Evolutionary conservation across 1,140 invertebrate genomes (phyloP), one percentile per base, ranked within the genome.

Genomic region (Fopius arisanus): DNA sequence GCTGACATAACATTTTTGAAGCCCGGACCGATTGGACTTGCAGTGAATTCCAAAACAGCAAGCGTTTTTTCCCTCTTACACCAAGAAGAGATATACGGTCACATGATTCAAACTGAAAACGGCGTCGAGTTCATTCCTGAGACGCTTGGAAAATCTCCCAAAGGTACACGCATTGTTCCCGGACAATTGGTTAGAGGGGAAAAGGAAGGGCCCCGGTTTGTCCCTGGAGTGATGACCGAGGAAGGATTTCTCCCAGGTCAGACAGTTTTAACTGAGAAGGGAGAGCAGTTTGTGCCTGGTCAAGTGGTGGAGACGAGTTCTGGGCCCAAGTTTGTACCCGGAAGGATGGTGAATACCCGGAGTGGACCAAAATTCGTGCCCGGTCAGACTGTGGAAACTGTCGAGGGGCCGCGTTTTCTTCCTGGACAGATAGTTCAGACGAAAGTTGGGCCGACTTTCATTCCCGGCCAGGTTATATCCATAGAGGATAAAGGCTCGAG

Each of bases 361-460:
- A 89, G 88, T 40, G 93, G 92, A 26, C 87, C 90, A 0, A 93
- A 93, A 79, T 93, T 93, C 79, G 91, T 93, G 21, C 92, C 92
- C 16, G 92, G 92, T 31, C 92, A 93, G 84, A 92, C 92, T 1
- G 88, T 93, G 69, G 90, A 92, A 67, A 92, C 92, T 3, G 88
- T 89, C n/a, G 91, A 92, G 70, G 92, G 91, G 0, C 91, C 91
- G 5, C 88, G 91, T 72, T 94, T 94, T 80, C 90, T 93, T 31
- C 92, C 92, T 4, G 92, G 92, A 29, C 92, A 93, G 83, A 92
- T 93, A 69, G 91, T 94, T 63, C 92, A 93, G 82, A 93, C 92
- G 0, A 92, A 92, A 82, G 90, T 89, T 37, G 92, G 92, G 0
- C 92, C 92, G 1, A 93, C 92, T 0, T 93, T 93, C 79, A 93